Conservation (phyloP, 2,113 vertebrate species). For the Ammospiza nelsoni region DNA sequence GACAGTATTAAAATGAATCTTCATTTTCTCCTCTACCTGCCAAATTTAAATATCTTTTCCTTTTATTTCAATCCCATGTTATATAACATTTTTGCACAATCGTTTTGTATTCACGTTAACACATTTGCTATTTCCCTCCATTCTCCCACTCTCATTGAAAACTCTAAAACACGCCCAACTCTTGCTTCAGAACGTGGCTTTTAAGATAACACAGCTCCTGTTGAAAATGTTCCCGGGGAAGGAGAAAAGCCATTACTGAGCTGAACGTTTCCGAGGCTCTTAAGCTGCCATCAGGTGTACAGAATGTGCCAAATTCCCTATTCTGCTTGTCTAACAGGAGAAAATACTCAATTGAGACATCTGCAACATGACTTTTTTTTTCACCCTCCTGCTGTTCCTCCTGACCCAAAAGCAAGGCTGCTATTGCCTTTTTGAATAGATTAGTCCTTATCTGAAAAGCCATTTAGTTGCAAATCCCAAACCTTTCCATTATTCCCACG, state of each 20-base stretch:
- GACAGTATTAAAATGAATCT: background rate
- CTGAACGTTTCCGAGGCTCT: conserved; percentile 24
- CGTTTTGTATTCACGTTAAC: background rate
- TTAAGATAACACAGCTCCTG: conserved; percentile 2
- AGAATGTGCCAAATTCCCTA: background rate
- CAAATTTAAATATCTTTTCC: background rate
- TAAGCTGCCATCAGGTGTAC: conserved; percentile 5
- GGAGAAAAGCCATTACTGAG: background rate
- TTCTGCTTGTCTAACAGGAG: background rate
- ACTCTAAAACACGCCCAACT: background rate
- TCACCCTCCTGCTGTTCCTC: background rate
- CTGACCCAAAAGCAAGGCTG: conserved; percentile 1
- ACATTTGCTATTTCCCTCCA: background rate
- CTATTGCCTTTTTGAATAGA: background rate
- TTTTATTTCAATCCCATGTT: background rate
- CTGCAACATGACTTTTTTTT: background rate
- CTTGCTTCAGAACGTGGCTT: background rate
- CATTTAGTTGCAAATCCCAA: conserved; percentile 48
- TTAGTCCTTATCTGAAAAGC: conserved; percentile 23
- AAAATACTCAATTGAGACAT: conserved; percentile 17
- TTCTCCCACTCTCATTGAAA: background rate
- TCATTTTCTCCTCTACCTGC: background rate
- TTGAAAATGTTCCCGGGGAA: background rate
- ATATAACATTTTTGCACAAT: background rate
- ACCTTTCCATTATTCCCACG: background rate